Percentiles rank a stretch among this genome's conserved stretches.
phyloP scores from a whole-genome alignment of 2,888 invertebrate genomes.

The Macaria liturata region DNA sequence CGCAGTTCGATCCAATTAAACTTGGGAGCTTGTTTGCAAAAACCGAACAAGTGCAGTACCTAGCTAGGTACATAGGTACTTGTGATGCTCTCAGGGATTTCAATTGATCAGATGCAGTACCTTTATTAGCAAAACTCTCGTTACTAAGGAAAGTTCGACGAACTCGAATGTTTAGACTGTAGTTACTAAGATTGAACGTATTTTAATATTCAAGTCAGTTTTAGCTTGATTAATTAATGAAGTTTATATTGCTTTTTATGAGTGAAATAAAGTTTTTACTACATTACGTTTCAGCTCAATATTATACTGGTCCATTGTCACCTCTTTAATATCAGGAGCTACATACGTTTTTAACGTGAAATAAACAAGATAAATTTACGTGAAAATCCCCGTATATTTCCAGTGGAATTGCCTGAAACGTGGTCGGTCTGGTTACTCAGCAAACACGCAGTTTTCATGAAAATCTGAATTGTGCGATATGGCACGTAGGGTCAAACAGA shows the following conservation, averaged over 20 bases:
- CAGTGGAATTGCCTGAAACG: conserved; percentile 11
- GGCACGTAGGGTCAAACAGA: conserved; percentile 16
- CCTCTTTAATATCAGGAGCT: too few relatives aligned
- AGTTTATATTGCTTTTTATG: too few relatives aligned
- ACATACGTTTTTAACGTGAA: too few relatives aligned
- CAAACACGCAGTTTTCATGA: conserved; percentile 10
- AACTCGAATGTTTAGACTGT: too few relatives aligned
- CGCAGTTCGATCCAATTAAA: conserved; percentile 53
- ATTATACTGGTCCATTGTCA: too few relatives aligned
- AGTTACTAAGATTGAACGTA: too few relatives aligned
- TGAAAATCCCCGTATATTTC: conserved; percentile 1
- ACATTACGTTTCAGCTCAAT: too few relatives aligned
- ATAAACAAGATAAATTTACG: not conserved
- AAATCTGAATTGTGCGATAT: conserved; percentile 14
- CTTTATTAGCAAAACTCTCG: not conserved
- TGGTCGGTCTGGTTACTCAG: conserved; percentile 11
- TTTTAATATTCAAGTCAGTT: too few relatives aligned
- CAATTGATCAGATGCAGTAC: conserved; percentile 13
- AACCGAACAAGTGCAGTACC: conserved; percentile 16
- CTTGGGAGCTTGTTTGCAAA: conserved; percentile 41
- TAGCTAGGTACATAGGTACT: not conserved
- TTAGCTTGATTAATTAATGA: too few relatives aligned
- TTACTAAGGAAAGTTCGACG: not conserved
- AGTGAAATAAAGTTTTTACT: too few relatives aligned
- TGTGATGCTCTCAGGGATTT: conserved; percentile 4